phyloP scores from a whole-genome alignment of 1,140 invertebrate species.

The Nixonia krombeini region DNA sequence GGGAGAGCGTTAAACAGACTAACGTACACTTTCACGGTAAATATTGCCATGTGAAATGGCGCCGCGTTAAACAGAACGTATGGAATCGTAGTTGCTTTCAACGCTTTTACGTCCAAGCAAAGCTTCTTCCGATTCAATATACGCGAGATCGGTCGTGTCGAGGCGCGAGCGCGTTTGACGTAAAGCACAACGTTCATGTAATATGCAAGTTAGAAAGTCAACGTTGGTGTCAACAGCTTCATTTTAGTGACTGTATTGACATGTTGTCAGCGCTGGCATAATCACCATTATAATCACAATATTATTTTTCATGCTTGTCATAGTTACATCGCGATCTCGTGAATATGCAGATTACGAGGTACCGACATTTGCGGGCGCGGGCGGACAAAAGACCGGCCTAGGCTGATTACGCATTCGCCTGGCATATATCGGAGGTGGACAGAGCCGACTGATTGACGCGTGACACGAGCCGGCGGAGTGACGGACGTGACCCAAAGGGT shows the following conservation, averaged over 20 bases:
- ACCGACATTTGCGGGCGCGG: conserved; percentile 13
- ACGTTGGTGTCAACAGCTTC: conserved; percentile 10
- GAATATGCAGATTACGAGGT: conserved; percentile 41
- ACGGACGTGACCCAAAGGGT: conserved; percentile 44
- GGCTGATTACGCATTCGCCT: conserved; percentile 45
- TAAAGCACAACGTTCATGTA: too few relatives aligned
- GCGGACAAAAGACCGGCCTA: conserved; percentile 31
- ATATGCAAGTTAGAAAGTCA: too few relatives aligned
- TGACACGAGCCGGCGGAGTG: conserved; percentile 38
- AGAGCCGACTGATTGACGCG: conserved; percentile 42
- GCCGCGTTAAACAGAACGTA: conserved; percentile 2
- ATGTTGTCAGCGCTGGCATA: background rate
- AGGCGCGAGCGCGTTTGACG: too few relatives aligned
- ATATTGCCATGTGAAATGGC: background rate
- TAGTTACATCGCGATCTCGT: conserved; percentile 27
- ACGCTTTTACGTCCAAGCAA: too few relatives aligned
- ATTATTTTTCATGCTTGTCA: conserved; percentile 42
- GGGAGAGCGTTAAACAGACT: background rate
- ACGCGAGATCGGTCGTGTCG: too few relatives aligned
- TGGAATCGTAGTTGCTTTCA: background rate
- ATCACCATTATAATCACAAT: conserved; percentile 40
- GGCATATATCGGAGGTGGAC: conserved; percentile 18
- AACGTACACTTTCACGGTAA: background rate
- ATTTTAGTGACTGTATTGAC: conserved; percentile 30
- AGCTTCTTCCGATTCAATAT: too few relatives aligned